Conservation (phyloP, 2,888 invertebrate species). For the Dryobotodes eremita region DNA sequence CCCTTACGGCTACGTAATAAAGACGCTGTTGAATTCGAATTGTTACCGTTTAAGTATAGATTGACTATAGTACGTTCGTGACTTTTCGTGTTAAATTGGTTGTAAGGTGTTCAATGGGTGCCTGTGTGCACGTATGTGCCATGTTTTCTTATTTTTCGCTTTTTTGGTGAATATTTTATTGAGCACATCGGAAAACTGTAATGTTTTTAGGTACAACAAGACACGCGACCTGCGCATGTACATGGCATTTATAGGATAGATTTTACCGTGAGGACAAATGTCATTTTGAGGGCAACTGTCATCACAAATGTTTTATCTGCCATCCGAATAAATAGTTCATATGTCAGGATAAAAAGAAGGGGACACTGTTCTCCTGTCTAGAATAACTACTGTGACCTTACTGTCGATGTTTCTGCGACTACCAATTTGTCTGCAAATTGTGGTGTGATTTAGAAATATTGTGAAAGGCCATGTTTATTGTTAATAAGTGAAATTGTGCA, state of each 20-base stretch:
- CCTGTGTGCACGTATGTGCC: constrained; percentile 34
- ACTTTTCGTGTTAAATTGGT: constrained; percentile 46
- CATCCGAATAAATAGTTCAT: background rate
- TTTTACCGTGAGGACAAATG: background rate
- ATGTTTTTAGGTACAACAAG: background rate
- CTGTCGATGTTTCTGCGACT: background rate
- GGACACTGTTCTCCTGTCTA: background rate
- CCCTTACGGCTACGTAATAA: constrained; percentile 12
- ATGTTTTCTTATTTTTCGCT: constrained; percentile 1
- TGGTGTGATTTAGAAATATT: too few relatives aligned
- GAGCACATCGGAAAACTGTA: background rate
- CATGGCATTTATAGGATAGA: background rate
- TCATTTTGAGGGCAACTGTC: background rate
- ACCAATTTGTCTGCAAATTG: background rate
- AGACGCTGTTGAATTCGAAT: background rate
- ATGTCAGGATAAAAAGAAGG: background rate
- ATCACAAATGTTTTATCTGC: background rate
- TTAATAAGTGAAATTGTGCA: too few relatives aligned
- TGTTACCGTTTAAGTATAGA: background rate
- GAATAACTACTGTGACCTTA: background rate
- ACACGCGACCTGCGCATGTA: background rate
- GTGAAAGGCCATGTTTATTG: too few relatives aligned
- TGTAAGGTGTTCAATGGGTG: constrained; percentile 54
- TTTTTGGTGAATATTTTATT: constrained; percentile 34
- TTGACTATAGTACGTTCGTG: constrained; percentile 44